phyloP scores from a whole-genome alignment of 2,113 vertebrate genomes.

The Pristiophorus japonicus region DNA sequence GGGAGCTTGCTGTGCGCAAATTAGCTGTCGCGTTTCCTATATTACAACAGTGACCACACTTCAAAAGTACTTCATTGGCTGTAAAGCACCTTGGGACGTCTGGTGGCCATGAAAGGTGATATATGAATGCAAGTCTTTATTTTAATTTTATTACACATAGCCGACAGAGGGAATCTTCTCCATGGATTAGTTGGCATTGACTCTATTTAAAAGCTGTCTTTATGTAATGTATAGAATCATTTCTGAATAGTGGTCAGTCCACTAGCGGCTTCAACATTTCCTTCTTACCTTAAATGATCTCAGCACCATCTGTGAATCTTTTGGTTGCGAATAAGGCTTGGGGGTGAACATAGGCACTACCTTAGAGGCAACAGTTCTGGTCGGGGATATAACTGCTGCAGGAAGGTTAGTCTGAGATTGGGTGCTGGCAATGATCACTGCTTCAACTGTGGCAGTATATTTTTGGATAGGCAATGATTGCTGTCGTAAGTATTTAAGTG shows the following conservation, averaged over 20 bases:
- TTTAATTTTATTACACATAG: neutral
- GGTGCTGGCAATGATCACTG: conserved; percentile 64
- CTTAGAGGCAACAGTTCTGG: conserved; percentile 63
- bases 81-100: too few relatives aligned
- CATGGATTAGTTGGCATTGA: neutral
- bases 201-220: neutral
- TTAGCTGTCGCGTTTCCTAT: too few relatives aligned
- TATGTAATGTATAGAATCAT: neutral
- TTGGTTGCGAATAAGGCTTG: conserved; percentile 77
- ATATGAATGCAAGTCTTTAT: too few relatives aligned
- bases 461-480: conserved; percentile 81
- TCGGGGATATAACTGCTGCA: conserved; percentile 58
- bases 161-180: neutral
- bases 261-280: neutral
- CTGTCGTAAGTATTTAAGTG: conserved; percentile 80
- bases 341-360: conserved; percentile 77
- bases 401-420: conserved; percentile 49
- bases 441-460: conserved; percentile 85
- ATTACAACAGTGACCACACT: too few relatives aligned
- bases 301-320: conserved; percentile 59
- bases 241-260: neutral
- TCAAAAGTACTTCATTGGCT: too few relatives aligned
- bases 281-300: conserved; percentile 73
- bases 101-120: too few relatives aligned
- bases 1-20: too few relatives aligned